phyloP scores from a whole-genome alignment of 2,113 vertebrate species.

The Sapajus apella region DNA sequence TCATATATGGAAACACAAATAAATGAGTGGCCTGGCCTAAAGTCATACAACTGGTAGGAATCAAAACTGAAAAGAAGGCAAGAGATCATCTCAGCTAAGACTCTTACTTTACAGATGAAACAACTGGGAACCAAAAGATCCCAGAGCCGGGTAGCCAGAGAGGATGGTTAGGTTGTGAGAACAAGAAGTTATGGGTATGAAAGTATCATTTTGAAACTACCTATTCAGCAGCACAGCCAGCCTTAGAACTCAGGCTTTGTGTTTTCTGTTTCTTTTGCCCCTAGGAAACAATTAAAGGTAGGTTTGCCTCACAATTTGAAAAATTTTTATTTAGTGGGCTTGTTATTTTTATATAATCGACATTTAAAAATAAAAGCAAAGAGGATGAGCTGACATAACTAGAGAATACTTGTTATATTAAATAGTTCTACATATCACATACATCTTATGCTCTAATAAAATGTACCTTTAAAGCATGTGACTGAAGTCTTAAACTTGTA shows the following conservation, averaged over 20 bases:
- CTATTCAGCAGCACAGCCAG: neutral
- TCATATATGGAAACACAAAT: neutral
- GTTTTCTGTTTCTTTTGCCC: neutral
- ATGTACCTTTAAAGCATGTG: neutral
- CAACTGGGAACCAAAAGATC: no score
- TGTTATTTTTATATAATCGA: neutral
- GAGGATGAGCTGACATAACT: accelerated
- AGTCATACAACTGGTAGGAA: neutral
- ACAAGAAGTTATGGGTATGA: neutral
- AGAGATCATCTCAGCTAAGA: neutral
- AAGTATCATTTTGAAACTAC: neutral
- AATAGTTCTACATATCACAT: neutral
- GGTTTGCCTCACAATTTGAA: neutral
- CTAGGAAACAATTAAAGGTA: neutral
- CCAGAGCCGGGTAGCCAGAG: neutral
- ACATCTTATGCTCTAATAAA: neutral
- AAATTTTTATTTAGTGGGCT: neutral
- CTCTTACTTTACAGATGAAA: neutral
- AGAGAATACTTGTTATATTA: accelerated
- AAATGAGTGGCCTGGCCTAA: neutral
- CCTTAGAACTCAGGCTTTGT: no score
- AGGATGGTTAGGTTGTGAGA: neutral
- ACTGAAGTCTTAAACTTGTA: neutral
- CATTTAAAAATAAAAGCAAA: neutral
- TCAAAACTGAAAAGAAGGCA: neutral